Evolutionary conservation across 2,113 vertebrate species (phyloP), one percentile per base, ranked within the genome.

Genomic region (Alethe diademata): DNA sequence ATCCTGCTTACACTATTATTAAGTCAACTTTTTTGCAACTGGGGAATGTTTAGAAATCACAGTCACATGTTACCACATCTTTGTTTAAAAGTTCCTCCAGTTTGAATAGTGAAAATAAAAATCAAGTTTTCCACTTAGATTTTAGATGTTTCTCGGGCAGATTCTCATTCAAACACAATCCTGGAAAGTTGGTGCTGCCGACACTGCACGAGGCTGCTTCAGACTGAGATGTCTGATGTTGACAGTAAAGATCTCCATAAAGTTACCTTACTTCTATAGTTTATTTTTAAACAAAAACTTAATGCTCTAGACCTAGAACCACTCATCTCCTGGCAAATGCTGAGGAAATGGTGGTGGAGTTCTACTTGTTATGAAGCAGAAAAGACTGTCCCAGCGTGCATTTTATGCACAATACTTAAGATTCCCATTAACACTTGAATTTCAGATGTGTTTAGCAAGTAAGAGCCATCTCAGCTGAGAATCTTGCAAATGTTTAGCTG

Each of bases 301-400:
- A 24, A 24, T 5, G 16, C 13, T 86, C 90, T 64, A 64, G 24
- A 76, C 36, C 35, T 57, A 45, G 13, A 84, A 53, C 45, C 13
- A 38, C 53, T 84, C 31, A 19, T 24, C 48, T 83, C 40, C 42
- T 67, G 60, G 47, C 67, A 83, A 88, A 50, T 0, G 0, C 5
- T 54, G 54, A 62, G 33, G 50, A 58, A 88, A 43, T 4, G 10
- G 35, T 13, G 17, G 26, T 29, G 71, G 33, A 70, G 79, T 85
- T 95, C 50, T 92, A 24, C 58, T 58, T 48, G 67, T 48, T 58
- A 0, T 10, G 12, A 50, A 60, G 58, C 36, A 88, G 51, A 56
- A 82, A 61, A 3, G 12, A 38, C 33, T 35, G 51, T 6, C 35
- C 0, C 1, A 73, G 51, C 0, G 0, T 11, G 0, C 6, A 13